A percentile compares a stretch with the other conserved stretches of the same genome.
phyloP scores from a whole-genome alignment of 2,113 vertebrate genomes.

The Ammospiza caudacuta region DNA sequence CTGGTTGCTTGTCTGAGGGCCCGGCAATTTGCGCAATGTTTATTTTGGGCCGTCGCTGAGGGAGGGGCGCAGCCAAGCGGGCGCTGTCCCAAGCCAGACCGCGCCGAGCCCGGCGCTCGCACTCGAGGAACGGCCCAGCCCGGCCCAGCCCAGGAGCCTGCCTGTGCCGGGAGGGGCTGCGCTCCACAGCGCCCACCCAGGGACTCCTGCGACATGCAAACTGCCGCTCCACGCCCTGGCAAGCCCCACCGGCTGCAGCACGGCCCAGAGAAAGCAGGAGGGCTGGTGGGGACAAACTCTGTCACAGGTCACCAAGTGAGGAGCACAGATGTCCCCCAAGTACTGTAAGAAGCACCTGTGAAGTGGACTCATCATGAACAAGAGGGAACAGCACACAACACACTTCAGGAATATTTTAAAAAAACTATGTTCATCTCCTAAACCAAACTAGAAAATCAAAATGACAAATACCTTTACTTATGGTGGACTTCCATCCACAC shows the following conservation, averaged over 20 bases:
- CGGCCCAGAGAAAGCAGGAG: background rate
- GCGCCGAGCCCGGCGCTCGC: background rate
- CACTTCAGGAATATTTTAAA: background rate
- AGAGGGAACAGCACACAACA: background rate
- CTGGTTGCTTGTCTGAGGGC: conserved; percentile 46
- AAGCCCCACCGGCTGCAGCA: background rate
- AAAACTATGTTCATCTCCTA: background rate
- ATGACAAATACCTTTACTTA: fast-evolving
- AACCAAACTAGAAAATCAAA: background rate
- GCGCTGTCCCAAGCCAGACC: background rate
- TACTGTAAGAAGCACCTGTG: background rate
- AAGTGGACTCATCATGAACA: background rate
- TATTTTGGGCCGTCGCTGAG: conserved; percentile 15
- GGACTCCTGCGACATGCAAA: background rate
- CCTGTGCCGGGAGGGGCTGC: fast-evolving
- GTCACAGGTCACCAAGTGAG: background rate
- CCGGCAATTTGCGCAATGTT: conserved; percentile 13
- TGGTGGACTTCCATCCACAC: background rate
- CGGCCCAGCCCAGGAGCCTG: background rate
- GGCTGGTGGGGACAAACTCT: fast-evolving
- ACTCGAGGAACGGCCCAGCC: conserved; percentile 46
- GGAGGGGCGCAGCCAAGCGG: background rate
- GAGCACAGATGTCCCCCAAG: background rate
- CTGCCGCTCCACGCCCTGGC: background rate
- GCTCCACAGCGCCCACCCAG: background rate